These are phyloP conservation scores for Pangasianodon gigas DNA, from an alignment of 2,113 vertebrate genomes.

Conservation along the genomic window DNA sequence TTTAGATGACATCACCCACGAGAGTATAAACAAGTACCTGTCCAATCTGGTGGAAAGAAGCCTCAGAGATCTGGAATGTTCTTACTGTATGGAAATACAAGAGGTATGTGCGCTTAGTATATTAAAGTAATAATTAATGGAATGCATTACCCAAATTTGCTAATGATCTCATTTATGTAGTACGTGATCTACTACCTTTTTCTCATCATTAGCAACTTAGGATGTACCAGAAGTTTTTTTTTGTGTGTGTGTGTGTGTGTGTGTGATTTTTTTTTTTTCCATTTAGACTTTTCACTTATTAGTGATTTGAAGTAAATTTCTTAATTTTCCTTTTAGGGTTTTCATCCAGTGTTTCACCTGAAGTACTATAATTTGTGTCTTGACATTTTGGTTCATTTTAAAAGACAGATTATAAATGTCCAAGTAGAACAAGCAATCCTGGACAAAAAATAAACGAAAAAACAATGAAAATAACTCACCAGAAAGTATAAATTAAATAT, in stretches of 20 bases:
- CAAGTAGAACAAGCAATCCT: neutral
- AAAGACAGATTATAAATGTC: neutral
- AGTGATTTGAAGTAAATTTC: neutral
- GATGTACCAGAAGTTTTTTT: neutral
- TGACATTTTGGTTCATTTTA: slow-evolving; percentile 8
- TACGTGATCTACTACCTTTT: neutral
- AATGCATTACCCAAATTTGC: neutral
- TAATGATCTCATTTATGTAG: slow-evolving; percentile 8
- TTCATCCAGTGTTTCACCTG: neutral
- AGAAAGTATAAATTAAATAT: neutral
- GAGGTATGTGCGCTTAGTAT: slow-evolving; percentile 76
- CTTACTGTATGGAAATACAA: slow-evolving; percentile 90
- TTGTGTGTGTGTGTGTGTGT: too few relatives aligned
- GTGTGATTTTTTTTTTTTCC: neutral
- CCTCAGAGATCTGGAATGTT: slow-evolving; percentile 87
- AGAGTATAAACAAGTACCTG: slow-evolving; percentile 90
- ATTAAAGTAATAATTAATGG: slow-evolving; percentile 1
- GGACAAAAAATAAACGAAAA: neutral
- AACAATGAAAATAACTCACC: neutral
- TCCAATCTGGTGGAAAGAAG: slow-evolving; percentile 88
- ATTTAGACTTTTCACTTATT: neutral
- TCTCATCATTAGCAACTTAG: slow-evolving; percentile 5
- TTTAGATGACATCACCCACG: slow-evolving; percentile 87
- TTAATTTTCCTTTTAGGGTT: neutral
- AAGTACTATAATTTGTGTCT: neutral